Conservation (phyloP, 2,113 vertebrate species). For the Grus americana region DNA sequence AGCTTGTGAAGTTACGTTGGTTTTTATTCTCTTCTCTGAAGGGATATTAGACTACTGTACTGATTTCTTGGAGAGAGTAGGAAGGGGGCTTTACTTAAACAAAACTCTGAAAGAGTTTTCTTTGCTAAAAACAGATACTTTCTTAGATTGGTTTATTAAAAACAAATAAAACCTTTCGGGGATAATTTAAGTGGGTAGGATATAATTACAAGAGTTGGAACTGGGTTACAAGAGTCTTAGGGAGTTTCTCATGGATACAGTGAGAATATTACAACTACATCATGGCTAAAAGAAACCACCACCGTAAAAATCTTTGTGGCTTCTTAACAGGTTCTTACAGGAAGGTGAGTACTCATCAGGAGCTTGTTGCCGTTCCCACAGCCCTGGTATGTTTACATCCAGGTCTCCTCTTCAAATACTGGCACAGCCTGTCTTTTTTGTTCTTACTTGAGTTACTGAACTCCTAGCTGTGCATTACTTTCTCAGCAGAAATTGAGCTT, state of each 20-base stretch:
- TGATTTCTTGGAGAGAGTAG: background rate
- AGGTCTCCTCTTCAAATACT: background rate
- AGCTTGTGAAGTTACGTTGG: background rate
- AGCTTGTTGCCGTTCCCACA: conserved; percentile 22
- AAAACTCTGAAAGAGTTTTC: background rate
- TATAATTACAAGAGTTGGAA: background rate
- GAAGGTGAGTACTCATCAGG: conserved; percentile 14
- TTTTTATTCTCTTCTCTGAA: background rate
- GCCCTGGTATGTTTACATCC: background rate
- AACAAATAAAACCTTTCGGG: background rate
- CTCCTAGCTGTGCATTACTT: background rate
- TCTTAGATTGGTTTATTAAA: background rate
- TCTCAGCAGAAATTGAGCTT: background rate
- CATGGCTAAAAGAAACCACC: conserved; percentile 19
- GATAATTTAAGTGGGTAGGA: background rate
- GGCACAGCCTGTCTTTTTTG: background rate
- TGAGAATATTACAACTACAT: background rate
- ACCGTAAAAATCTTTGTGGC: conserved; percentile 23
- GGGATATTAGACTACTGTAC: background rate
- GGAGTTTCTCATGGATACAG: conserved; percentile 28
- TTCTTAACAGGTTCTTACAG: conserved; percentile 51
- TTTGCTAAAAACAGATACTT: background rate
- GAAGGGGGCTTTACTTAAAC: background rate
- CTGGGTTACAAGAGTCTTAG: background rate
- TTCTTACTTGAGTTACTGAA: background rate